Conservation (phyloP, 2,888 invertebrate genomes). For the Selenia dentaria region DNA sequence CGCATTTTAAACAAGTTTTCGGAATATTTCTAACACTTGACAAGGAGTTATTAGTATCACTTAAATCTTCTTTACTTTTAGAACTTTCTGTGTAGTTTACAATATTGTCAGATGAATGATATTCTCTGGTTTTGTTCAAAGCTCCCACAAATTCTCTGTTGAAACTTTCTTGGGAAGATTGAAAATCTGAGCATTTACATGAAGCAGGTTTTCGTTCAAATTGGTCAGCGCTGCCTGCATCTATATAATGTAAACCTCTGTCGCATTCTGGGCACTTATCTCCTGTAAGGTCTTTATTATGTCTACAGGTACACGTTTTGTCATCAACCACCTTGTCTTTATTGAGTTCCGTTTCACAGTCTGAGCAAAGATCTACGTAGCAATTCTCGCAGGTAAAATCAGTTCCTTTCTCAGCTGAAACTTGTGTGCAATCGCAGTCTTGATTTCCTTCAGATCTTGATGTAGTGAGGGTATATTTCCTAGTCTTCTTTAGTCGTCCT, state of each 20-base stretch:
- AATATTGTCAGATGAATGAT: slow-evolving; percentile 78
- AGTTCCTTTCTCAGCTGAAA: slow-evolving; percentile 69
- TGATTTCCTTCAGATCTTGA: slow-evolving; percentile 51
- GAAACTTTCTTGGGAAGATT: slow-evolving; percentile 78
- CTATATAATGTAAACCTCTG: slow-evolving; percentile 69
- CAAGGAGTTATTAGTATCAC: slow-evolving; percentile 61
- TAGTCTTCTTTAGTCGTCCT: slow-evolving; percentile 85
- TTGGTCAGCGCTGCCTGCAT: slow-evolving; percentile 68
- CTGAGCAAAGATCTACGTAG: slow-evolving; percentile 73
- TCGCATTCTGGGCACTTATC: slow-evolving; percentile 76
- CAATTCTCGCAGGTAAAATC: slow-evolving; percentile 77
- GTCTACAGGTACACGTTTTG: slow-evolving; percentile 61
- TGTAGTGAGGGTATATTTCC: slow-evolving; percentile 61
- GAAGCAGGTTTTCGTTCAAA: slow-evolving; percentile 62
- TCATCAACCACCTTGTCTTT: slow-evolving; percentile 56
- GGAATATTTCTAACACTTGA: slow-evolving; percentile 62
- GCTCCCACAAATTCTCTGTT: slow-evolving; percentile 63
- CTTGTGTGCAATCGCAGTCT: slow-evolving; percentile 69
- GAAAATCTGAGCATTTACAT: slow-evolving; percentile 74
- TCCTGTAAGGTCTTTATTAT: slow-evolving; percentile 47
- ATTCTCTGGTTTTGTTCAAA: slow-evolving; percentile 70
- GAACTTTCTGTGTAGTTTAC: slow-evolving; percentile 62
- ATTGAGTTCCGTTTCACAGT: slow-evolving; percentile 67
- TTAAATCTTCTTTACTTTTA: slow-evolving; percentile 68
- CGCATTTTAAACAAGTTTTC: slow-evolving; percentile 78